Evolutionary conservation across 2,797 vertebrate species (phyloP), one percentile per base, ranked within the genome.

Genomic region (Malurus leucopterus): DNA sequence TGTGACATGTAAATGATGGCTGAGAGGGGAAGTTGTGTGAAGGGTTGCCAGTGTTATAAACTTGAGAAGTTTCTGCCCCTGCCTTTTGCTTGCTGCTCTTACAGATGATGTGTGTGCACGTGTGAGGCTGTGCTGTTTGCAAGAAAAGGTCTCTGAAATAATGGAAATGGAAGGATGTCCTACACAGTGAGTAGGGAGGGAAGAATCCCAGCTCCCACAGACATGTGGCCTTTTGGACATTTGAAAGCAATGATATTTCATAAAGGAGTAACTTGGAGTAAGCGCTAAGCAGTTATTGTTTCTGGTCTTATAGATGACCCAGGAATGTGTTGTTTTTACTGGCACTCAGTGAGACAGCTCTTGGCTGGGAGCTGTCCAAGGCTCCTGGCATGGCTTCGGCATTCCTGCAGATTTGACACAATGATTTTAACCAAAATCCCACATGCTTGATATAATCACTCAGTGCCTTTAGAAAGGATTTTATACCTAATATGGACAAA

Each of bases 401-500:
- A 99, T 99, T 99, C 98, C 98, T 98, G 95, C 97, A 98, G 97
- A 98, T 98, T 97, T 96, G 96, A 97, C 97, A 97, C 97, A 97
- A 97, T 96, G 96, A 97, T 98, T 98, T 98, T 98, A 98, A 98
- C 98, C 98, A 98, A 98, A 98, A 98, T 97, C 97, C 98, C 97
- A 98, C 98, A 99, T 98, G 98, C 98, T 99, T 99, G 98, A 98
- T 98, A 98, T 98, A 99, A 99, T 99, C 98, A 98, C 98, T 98
- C 97, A 97, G 98, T 96, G 97, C 95, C 95, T 97, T 99, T 98
- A 96, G 97, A 97, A 97, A 98, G 98, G 98, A 97, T 98, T 98
- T 98, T 97, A 98, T 98, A 97, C 99, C 99, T 99, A 99, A 99
- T 99, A 99, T 98, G 99, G 99, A 98, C 98, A 99, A 98, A 98